Conservation (phyloP, 1,140 invertebrate genomes). For the Mamestra configurata region DNA sequence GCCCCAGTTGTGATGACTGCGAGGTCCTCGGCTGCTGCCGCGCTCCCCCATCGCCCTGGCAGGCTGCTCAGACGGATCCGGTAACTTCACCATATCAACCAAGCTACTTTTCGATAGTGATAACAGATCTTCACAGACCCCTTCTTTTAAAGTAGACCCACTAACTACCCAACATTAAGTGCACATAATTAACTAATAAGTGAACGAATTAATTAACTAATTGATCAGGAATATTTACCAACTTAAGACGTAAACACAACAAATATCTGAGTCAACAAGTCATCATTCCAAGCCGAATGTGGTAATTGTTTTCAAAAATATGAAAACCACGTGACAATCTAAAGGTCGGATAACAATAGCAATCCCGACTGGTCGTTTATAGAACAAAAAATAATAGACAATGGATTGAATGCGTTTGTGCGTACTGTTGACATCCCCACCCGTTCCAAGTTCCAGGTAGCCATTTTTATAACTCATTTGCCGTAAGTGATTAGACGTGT, state of each 20-base stretch:
- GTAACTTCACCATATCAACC: constrained; percentile 50
- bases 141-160: background rate
- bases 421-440: constrained; percentile 8
- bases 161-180: background rate
- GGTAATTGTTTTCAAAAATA: constrained; percentile 9
- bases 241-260: no score
- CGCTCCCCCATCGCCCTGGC: background rate
- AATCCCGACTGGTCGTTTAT: constrained; percentile 25
- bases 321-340: constrained; percentile 11
- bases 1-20: constrained; percentile 60
- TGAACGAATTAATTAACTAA: background rate
- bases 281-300: background rate
- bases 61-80: background rate
- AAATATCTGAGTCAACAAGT: background rate
- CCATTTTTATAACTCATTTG: constrained; percentile 10
- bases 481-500: background rate
- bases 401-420: constrained; percentile 20
- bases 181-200: background rate
- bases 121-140: background rate
- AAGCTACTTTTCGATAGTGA: background rate
- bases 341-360: constrained; percentile 22
- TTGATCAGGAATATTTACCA: no score
- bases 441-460: constrained; percentile 20
- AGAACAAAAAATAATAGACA: constrained; percentile 29
- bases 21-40: constrained; percentile 6